Conservation (phyloP, 2,113 vertebrate species). For the Dasyprocta punctata region DNA sequence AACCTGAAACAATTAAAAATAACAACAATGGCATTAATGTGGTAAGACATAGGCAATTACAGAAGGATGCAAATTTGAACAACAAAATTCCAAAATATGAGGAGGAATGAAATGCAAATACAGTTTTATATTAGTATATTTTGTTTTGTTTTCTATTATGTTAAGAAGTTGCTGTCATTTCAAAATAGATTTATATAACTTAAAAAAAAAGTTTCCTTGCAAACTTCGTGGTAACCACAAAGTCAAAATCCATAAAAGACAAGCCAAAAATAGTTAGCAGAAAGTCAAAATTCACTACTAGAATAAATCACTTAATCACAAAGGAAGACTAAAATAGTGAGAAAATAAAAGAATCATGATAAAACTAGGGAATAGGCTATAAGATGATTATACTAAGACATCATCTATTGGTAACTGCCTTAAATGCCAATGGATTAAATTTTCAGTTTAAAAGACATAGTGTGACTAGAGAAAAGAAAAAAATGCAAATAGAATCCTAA, state of each 20-base stretch:
- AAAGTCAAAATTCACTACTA: neutral
- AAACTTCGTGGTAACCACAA: neutral
- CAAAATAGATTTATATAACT: neutral
- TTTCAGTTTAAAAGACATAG: neutral
- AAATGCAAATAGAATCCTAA: neutral
- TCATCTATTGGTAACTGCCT: neutral
- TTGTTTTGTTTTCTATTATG: neutral
- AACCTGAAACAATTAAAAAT: neutral
- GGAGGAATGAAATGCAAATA: neutral
- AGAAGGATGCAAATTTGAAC: neutral
- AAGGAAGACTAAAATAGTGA: neutral
- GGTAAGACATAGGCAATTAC: neutral
- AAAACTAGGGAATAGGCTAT: neutral
- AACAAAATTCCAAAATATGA: neutral
- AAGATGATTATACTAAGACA: neutral
- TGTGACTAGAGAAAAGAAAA: neutral
- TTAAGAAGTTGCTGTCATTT: neutral
- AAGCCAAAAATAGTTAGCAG: neutral
- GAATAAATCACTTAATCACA: neutral
- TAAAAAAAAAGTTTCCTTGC: neutral
- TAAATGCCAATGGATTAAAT: neutral
- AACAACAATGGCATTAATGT: neutral
- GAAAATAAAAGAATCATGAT: neutral
- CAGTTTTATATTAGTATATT: neutral
- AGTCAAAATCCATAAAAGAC: neutral